Evolutionary conservation across 2,888 invertebrate species (phyloP).

Genomic region (Eilema caniola): DNA sequence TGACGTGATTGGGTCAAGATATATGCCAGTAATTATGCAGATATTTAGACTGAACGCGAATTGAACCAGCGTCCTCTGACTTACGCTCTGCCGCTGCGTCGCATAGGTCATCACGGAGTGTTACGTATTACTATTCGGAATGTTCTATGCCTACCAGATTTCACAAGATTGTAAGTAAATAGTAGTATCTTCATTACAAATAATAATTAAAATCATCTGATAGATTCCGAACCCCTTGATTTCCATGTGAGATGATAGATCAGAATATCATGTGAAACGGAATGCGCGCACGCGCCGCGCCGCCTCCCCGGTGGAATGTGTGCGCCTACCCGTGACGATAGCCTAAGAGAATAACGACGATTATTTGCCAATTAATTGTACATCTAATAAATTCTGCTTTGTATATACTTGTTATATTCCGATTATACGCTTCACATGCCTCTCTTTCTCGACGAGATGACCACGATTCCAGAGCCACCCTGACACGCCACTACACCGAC

Average conservation of each 20-base stretch:
- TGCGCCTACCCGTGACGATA: slow-evolving; percentile 51
- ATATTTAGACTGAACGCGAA: too few species aligned
- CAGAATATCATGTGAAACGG: slow-evolving; percentile 81
- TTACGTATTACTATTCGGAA: background rate
- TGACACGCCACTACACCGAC: too few species aligned
- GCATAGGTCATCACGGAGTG: too few species aligned
- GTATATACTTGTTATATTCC: too few species aligned
- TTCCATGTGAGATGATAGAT: slow-evolving; percentile 62
- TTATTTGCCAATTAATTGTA: slow-evolving; percentile 42
- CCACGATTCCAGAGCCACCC: too few species aligned
- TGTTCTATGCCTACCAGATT: too few species aligned
- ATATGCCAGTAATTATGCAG: too few species aligned
- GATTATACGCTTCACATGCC: too few species aligned
- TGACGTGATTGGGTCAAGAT: too few species aligned
- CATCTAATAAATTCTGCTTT: background rate
- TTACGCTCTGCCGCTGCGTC: too few species aligned
- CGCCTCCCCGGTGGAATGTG: slow-evolving; percentile 76
- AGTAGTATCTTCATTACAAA: background rate
- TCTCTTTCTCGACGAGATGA: too few species aligned
- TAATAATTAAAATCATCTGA: slow-evolving; percentile 27
- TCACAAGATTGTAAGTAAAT: background rate
- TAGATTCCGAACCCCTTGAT: slow-evolving; percentile 49
- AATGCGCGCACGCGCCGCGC: slow-evolving; percentile 75
- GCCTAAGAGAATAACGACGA: slow-evolving; percentile 50
- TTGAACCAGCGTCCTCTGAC: too few species aligned